These are phyloP conservation scores for Corella eumyota DNA, from an alignment of 23 tunicate species.

Conservation along the genomic window DNA sequence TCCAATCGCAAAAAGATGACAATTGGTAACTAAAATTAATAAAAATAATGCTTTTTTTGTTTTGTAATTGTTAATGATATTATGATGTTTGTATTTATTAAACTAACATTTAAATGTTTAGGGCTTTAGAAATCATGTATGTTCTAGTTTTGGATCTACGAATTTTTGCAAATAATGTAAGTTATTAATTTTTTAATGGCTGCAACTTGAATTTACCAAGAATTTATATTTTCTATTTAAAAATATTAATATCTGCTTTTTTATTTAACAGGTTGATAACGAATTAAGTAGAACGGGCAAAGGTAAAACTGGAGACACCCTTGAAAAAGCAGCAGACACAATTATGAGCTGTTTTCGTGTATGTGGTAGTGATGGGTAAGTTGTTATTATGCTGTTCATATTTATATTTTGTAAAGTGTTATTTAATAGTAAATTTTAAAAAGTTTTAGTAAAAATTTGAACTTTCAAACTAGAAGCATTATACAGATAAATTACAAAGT, in stretches of 20 bases:
- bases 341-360: slow-evolving; percentile 96
- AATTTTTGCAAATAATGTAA: slow-evolving; percentile 64
- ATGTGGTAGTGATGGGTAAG: slow-evolving; percentile 96
- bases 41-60: too few relatives aligned
- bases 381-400: background rate
- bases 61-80: too few relatives aligned
- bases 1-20: slow-evolving; percentile 87
- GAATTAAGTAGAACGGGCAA: slow-evolving; percentile 21
- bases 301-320: slow-evolving; percentile 53
- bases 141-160: slow-evolving; percentile 67
- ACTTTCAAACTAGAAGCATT: background rate
- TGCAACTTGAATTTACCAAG: background rate
- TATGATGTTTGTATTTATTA: too few relatives aligned
- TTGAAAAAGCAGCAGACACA: slow-evolving; percentile 96
- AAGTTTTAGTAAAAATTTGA: background rate
- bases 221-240: background rate
- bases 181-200: slow-evolving; percentile 1
- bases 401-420: background rate
- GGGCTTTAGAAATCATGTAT: slow-evolving; percentile 90
- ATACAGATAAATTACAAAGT: background rate
- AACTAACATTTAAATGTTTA: too few relatives aligned
- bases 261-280: slow-evolving; percentile 29
- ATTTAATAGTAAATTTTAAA: background rate
- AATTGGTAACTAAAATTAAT: slow-evolving; percentile 65
- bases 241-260: too few relatives aligned